These are phyloP conservation scores for Sebastiscus albofasciatus DNA, from an alignment of 2,797 vertebrate genomes.

Conservation along the genomic window DNA sequence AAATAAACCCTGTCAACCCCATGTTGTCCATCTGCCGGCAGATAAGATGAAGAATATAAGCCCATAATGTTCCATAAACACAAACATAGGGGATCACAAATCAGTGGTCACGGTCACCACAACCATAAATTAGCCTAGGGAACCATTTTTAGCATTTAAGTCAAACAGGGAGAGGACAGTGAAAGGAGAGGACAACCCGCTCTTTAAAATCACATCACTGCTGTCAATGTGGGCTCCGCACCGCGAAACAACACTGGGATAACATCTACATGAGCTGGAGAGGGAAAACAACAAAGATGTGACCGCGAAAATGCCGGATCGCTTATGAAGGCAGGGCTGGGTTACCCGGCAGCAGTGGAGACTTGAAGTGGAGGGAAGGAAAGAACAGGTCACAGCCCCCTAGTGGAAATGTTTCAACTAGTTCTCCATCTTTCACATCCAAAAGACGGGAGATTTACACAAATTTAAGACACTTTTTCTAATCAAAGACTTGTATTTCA, in stretches of 20 bases:
- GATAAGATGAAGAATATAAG: constrained; percentile 81
- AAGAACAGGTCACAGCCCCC: constrained; percentile 51
- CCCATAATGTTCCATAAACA: constrained; percentile 80
- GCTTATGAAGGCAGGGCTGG: constrained; percentile 32
- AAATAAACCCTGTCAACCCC: constrained; percentile 82
- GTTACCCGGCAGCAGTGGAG: constrained; percentile 21
- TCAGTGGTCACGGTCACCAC: constrained; percentile 72
- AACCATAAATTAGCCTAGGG: constrained; percentile 81
- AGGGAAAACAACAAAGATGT: constrained; percentile 60
- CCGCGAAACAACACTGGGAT: constrained; percentile 56
- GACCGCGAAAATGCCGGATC: constrained; percentile 54
- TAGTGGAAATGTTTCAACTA: constrained; percentile 53
- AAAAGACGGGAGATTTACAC: not conserved
- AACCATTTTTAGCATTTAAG: constrained; percentile 79
- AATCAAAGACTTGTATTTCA: constrained; percentile 11
- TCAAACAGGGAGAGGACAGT: constrained; percentile 64
- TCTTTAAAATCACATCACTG: constrained; percentile 85
- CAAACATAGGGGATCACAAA: constrained; percentile 82
- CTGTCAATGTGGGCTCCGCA: constrained; percentile 61
- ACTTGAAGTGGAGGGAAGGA: constrained; percentile 27
- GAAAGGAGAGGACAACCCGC: constrained; percentile 69
- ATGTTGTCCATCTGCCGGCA: constrained; percentile 76
- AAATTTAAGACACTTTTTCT: constrained; percentile 18
- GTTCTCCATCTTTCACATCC: not conserved
- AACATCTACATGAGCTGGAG: constrained; percentile 55